Evolutionary conservation across 92 coral and sea anemone genomes (phyloP).

Genomic region (Bergia puertoricense): DNA sequence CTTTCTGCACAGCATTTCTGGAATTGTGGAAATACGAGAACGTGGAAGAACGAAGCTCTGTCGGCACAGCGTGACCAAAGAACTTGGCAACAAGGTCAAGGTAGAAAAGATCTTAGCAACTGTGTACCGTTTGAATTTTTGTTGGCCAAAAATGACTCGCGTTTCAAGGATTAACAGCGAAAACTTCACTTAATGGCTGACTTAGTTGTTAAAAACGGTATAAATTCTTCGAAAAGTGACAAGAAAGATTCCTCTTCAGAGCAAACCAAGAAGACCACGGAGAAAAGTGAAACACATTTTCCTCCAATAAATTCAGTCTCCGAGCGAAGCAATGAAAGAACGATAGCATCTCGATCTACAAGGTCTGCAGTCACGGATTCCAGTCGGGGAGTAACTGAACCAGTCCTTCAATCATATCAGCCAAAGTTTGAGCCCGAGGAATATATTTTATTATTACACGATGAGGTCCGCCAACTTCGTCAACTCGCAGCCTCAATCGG

Average conservation of each 20-base stretch:
- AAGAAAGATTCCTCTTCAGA: conserved; percentile 11
- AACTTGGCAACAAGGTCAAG: background rate
- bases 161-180: background rate
- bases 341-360: background rate
- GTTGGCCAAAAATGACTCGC: background rate
- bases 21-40: conserved; percentile 8
- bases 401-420: conserved; percentile 30
- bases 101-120: background rate
- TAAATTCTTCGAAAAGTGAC: conserved; percentile 47
- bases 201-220: conserved; percentile 62
- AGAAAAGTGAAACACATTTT: conserved; percentile 8
- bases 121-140: background rate
- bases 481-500: conserved; percentile 76
- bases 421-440: conserved; percentile 59
- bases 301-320: conserved; percentile 10
- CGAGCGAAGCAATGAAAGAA: conserved; percentile 6
- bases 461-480: conserved; percentile 61
- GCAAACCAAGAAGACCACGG: background rate
- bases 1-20: background rate
- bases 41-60: background rate
- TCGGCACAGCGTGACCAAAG: background rate
- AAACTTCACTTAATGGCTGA: conserved; percentile 49
- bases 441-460: conserved; percentile 49
- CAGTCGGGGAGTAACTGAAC: background rate
- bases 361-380: background rate